phyloP scores from a whole-genome alignment of 2,888 invertebrate genomes.

The Stenotaenia linearis region DNA sequence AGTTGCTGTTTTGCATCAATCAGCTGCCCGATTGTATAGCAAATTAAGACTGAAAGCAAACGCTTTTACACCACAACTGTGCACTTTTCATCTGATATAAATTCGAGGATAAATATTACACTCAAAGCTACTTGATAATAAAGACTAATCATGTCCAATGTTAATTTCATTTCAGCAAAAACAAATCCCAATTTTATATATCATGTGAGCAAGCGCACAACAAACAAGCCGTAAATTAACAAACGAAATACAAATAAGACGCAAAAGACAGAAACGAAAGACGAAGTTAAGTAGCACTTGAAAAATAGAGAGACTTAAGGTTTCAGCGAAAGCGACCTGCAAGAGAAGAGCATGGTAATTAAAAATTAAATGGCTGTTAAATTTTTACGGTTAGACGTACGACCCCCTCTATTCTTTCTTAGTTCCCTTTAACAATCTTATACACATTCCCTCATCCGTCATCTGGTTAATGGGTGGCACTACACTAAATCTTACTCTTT shows the following conservation, averaged over 20 bases:
- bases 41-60: slow-evolving; percentile 16
- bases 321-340: slow-evolving; percentile 22
- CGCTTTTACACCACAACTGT: not conserved
- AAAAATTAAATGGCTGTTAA: slow-evolving; percentile 32
- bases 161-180: slow-evolving; percentile 7
- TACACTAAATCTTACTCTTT: slow-evolving; percentile 13
- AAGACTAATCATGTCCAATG: slow-evolving; percentile 21
- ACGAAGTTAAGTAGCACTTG: slow-evolving; percentile 16
- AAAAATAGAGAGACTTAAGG: slow-evolving; percentile 21
- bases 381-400: slow-evolving; percentile 30
- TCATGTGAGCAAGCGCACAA: not conserved
- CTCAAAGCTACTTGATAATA: not conserved
- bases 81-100: not conserved
- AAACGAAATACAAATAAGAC: slow-evolving; percentile 17
- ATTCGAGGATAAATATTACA: not conserved
- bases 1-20: slow-evolving; percentile 16
- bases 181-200: slow-evolving; percentile 7
- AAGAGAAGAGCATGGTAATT: slow-evolving; percentile 26
- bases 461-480: slow-evolving; percentile 26
- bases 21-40: not conserved
- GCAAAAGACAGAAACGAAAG: not conserved
- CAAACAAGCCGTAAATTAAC: slow-evolving; percentile 10
- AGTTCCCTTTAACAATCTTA: slow-evolving; percentile 21
- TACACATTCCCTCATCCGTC: slow-evolving; percentile 19
- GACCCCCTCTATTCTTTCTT: slow-evolving; percentile 1